Conservation (phyloP, 2,888 invertebrate genomes). For the Sinohyriopsis cumingii region DNA sequence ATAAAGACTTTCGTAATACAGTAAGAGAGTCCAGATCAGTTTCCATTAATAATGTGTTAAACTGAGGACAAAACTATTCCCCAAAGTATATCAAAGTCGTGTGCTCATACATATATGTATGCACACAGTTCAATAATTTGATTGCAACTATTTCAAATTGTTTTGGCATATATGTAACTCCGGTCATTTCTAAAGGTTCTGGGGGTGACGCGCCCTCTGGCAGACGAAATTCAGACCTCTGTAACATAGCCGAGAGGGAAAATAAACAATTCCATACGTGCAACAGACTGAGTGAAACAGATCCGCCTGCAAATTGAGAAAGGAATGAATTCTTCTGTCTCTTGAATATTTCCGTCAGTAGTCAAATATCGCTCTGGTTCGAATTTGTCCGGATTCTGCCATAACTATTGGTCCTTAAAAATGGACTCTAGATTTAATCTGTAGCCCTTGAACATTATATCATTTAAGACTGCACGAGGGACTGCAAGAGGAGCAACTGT, state of each 20-base stretch:
- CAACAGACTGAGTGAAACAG: conserved; percentile 11
- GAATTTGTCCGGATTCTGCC: conserved; percentile 45
- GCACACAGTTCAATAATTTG: background rate
- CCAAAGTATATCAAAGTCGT: too few relatives aligned
- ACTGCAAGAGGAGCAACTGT: conserved; percentile 47
- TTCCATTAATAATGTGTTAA: too few relatives aligned
- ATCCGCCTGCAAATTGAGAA: conserved; percentile 34
- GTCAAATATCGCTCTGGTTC: conserved; percentile 50
- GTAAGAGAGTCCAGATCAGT: too few relatives aligned
- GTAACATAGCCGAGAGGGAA: conserved; percentile 32
- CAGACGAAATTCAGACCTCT: conserved; percentile 28
- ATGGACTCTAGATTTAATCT: conserved; percentile 51
- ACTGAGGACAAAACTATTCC: too few relatives aligned
- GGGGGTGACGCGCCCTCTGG: conserved; percentile 22
- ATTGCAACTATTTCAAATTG: conserved; percentile 8
- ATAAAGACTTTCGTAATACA: too few relatives aligned
- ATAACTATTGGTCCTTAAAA: conserved; percentile 38
- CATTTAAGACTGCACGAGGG: conserved; percentile 32
- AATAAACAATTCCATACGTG: conserved; percentile 43
- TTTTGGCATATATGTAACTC: conserved; percentile 33
- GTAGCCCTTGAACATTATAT: conserved; percentile 52
- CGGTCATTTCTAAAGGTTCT: conserved; percentile 20
- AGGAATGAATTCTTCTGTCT: conserved; percentile 33
- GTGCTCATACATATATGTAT: too few relatives aligned
- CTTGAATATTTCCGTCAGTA: conserved; percentile 14